These are phyloP conservation scores for Agapostemon virescens DNA, from an alignment of 2,888 invertebrate species.

Conservation along the genomic window DNA sequence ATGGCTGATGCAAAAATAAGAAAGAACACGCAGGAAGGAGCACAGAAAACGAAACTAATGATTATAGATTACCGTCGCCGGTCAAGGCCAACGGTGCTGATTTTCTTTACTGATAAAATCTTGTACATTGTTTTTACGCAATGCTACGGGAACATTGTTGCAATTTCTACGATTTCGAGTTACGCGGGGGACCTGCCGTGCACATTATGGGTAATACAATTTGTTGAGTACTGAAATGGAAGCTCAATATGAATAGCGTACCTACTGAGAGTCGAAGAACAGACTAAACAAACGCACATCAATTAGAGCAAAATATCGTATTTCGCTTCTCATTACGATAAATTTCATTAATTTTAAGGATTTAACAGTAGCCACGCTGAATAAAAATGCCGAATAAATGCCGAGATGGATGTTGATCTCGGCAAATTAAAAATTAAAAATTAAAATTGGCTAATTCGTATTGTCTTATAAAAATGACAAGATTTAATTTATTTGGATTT, in stretches of 20 bases:
- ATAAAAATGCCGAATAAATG: slow-evolving; percentile 21
- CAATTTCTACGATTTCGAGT: not conserved
- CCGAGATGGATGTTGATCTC: not conserved
- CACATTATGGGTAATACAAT: too few relatives aligned
- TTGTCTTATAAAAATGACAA: too few relatives aligned
- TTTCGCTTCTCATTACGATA: not conserved
- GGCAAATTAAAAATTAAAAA: too few relatives aligned
- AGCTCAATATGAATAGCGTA: not conserved
- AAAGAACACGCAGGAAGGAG: not conserved
- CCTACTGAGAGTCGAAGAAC: not conserved
- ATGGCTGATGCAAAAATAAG: not conserved
- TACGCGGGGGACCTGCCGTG: not conserved
- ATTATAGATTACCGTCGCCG: not conserved
- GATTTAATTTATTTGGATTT: too few relatives aligned
- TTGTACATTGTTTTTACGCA: not conserved
- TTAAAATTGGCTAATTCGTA: too few relatives aligned
- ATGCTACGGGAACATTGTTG: not conserved
- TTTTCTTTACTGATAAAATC: not conserved
- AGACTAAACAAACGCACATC: not conserved
- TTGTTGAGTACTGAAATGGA: not conserved
- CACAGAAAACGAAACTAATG: not conserved
- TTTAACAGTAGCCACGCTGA: too few relatives aligned
- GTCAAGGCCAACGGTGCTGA: not conserved
- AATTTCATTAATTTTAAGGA: not conserved
- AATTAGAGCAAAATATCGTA: not conserved